A percentile compares a stretch with the other conserved stretches of the same genome.
Conservation (phyloP, 2,888 invertebrate species). For the Xylota segnis region DNA sequence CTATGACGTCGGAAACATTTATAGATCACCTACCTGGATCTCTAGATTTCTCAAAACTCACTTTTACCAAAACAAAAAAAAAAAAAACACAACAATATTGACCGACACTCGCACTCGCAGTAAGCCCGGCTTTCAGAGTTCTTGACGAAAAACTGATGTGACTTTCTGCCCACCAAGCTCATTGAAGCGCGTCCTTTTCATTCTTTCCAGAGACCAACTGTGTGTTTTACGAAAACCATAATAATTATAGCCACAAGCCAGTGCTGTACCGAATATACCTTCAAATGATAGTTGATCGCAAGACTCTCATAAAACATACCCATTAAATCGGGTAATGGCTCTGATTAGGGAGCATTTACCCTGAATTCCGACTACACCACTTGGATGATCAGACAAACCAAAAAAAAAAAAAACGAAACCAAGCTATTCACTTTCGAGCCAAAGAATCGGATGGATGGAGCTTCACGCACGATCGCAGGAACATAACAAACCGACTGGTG, state of each 20-base stretch:
- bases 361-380: slow-evolving; percentile 30
- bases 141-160: slow-evolving; percentile 41
- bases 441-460: slow-evolving; percentile 58
- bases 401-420: slow-evolving; percentile 8
- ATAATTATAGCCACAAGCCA: slow-evolving; percentile 51
- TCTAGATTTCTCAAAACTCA: slow-evolving; percentile 20
- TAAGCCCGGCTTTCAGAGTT: slow-evolving; percentile 13
- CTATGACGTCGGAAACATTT: slow-evolving; percentile 53
- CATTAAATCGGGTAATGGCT: slow-evolving; percentile 60
- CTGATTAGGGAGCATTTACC: slow-evolving; percentile 52
- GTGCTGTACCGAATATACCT: slow-evolving; percentile 24
- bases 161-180: slow-evolving; percentile 21
- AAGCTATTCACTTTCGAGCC: slow-evolving; percentile 46
- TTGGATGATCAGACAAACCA: slow-evolving; percentile 21
- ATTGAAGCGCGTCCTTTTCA: slow-evolving; percentile 65
- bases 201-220: slow-evolving; percentile 23
- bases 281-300: slow-evolving; percentile 50
- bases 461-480: slow-evolving; percentile 74
- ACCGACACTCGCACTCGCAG: slow-evolving; percentile 13
- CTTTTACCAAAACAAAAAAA: slow-evolving; percentile 22
- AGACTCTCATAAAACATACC: slow-evolving; percentile 58
- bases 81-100: slow-evolving; percentile 1
- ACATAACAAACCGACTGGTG: slow-evolving; percentile 26
- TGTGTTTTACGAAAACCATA: slow-evolving; percentile 44
- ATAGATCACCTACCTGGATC: slow-evolving; percentile 50